Conservation (phyloP, 2,888 invertebrate species). For the Cordylochernes scorpioides region DNA sequence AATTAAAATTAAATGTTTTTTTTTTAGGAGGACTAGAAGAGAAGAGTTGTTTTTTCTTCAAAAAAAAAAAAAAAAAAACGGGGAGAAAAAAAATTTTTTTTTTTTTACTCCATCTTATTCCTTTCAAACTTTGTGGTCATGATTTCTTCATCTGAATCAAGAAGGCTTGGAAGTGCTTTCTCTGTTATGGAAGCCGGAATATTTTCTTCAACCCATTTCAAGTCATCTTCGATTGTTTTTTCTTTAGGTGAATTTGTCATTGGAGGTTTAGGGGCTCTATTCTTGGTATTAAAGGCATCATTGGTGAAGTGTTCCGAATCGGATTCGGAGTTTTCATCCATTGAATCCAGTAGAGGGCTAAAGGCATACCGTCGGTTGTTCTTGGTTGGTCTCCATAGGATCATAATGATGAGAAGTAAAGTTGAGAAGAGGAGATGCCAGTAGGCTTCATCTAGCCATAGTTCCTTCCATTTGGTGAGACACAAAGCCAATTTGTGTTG, state of each 20-base stretch:
- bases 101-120: too few species aligned
- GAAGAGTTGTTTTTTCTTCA: too few species aligned
- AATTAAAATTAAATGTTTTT: too few species aligned
- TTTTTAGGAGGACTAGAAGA: too few species aligned
- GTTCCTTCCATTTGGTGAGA: conserved; percentile 57
- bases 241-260: background rate
- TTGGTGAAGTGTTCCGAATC: conserved; percentile 33
- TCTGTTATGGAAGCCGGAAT: conserved; percentile 59
- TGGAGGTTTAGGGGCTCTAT: conserved; percentile 1
- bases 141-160: too few species aligned
- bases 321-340: conserved; percentile 44
- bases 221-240: conserved; percentile 36
- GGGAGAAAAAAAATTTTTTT: too few species aligned
- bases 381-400: conserved; percentile 78
- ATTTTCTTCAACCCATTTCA: conserved; percentile 81
- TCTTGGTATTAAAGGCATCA: conserved; percentile 42
- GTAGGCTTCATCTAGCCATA: conserved; percentile 82
- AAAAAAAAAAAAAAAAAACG: too few species aligned
- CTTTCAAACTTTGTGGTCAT: too few species aligned
- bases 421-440: conserved; percentile 80
- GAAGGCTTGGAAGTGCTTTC: too few species aligned
- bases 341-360: conserved; percentile 63
- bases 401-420: conserved; percentile 66
- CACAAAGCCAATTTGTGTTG: conserved; percentile 43
- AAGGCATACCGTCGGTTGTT: conserved; percentile 85